These are phyloP conservation scores for Erynnis tages DNA, from an alignment of 2,888 invertebrate genomes.

Conservation along the genomic window DNA sequence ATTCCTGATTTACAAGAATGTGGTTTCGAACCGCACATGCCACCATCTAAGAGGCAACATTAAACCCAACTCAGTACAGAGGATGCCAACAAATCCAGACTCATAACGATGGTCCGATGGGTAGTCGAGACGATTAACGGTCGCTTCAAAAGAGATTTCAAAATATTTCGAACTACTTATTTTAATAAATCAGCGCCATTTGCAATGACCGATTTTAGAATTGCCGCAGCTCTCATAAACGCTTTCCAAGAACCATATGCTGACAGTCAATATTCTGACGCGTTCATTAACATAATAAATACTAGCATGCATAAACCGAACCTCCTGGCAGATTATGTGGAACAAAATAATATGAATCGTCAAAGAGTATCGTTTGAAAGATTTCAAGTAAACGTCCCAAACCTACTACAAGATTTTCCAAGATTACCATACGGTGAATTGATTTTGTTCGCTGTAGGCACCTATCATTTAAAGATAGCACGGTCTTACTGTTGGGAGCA, in stretches of 20 bases:
- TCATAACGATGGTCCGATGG: slow-evolving; percentile 23
- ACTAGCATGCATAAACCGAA: slow-evolving; percentile 22
- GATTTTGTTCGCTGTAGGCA: slow-evolving; percentile 24
- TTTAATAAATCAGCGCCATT: slow-evolving; percentile 18
- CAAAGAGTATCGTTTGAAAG: neutral
- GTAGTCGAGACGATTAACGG: slow-evolving; percentile 27
- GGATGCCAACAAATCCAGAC: slow-evolving; percentile 26
- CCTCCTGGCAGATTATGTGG: slow-evolving; percentile 14
- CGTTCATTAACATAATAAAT: slow-evolving; percentile 21
- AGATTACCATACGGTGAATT: slow-evolving; percentile 3
- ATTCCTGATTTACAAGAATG: slow-evolving; percentile 17
- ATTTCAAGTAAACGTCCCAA: too few species aligned
- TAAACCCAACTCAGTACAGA: slow-evolving; percentile 17
- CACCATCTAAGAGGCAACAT: slow-evolving; percentile 15
- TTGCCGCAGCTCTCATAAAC: slow-evolving; percentile 28
- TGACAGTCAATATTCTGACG: slow-evolving; percentile 18
- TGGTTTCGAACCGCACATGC: slow-evolving; percentile 17
- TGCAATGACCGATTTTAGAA: slow-evolving; percentile 27
- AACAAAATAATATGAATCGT: neutral
- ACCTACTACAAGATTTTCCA: too few species aligned
- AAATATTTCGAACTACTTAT: slow-evolving; percentile 20
- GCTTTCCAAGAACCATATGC: slow-evolving; percentile 15
- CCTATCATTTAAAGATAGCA: slow-evolving; percentile 29
- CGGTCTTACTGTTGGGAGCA: slow-evolving; percentile 33
- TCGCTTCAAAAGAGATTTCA: slow-evolving; percentile 21